Evolutionary conservation across 2,113 vertebrate species (phyloP), one percentile per base, ranked within the genome.

Genomic region (Charadrius vociferus): DNA sequence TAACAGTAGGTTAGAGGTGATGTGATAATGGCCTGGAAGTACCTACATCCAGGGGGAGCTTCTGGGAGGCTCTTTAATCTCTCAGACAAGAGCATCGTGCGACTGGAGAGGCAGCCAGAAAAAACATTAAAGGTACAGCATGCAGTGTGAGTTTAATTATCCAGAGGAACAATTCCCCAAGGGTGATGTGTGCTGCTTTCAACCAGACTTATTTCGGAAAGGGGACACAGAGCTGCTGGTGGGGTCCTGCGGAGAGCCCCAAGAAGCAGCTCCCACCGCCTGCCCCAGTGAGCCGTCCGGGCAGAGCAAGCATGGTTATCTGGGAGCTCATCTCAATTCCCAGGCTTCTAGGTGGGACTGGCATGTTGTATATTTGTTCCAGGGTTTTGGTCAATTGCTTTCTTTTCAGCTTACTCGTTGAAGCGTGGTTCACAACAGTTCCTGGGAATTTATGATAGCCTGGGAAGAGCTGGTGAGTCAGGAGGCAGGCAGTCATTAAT

Each of bases 401-500:
- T 65, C 22, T 94, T 93, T 93, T 75, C 87, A 82, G 78, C 49
- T 94, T 52, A 21, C 61, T 7, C 5, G 24, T 72, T 72, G 94
- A 81, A 72, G 61, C 1, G 27, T 55, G 43, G 52, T 17, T 93
- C 79, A 56, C 65, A 81, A 29, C 5, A 0, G 36, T 53, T 88
- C 93, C 87, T 53, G 52, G 79, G 88, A 93, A 93, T 97, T 96
- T 75, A 94, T 91, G 90, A 71, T 16, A 63, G 72, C 79, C 75
- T 29, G 39, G 67, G 67, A 93, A 90, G 88, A 89, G 80, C 86
- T 85, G 91, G 81, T 88, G 86, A 95, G 70, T 89, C 91, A 93
- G 90, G 73, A 91, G 65, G 73, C 85, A 96, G 73, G 85, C 88
- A 86, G 94, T 81, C 94, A 95, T 96, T 97, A 96, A 96, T 96